Evolutionary conservation across 2,888 invertebrate genomes (phyloP), one percentile per base, ranked within the genome.

Genomic region (Leuctra nigra): DNA sequence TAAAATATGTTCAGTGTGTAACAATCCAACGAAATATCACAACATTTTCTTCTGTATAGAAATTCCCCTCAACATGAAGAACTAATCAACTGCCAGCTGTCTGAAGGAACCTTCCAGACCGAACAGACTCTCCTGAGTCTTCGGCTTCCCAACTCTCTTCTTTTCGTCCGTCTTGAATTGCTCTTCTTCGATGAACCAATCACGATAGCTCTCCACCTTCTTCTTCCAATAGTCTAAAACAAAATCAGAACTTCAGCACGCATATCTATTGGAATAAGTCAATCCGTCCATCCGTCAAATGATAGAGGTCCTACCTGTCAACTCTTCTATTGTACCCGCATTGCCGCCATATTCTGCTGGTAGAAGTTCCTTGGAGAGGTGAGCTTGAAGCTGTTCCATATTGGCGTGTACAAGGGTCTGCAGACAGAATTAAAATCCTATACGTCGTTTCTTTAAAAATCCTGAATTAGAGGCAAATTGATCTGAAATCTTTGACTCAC

Each of bases 361-460:
- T 7, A 22, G 20, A 23, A 52, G n/a, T 25, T 11, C 20, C 53
- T 53, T 39, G 0, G 83, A 79, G 22, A 85, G 72, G 48, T 73
- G 65, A 63, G 80, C 72, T 63, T 79, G 78, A 53, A 86, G 70
- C 24, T 76, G 76, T 1, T 80, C 77, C 56, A 75, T 71, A 63
- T 77, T 70, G 33, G 13, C 14, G 29, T 25, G 48, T 4, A 22
- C 20, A 23, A 23, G 14, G 18, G 6, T 1, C 18, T 24, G 47
- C 1, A 11, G 44, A 23, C 36, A n/a, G n/a, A n/a, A n/a, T n/a
- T n/a, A n/a, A n/a, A n/a, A n/a, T n/a, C n/a, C n/a, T n/a, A n/a
- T n/a, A n/a, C n/a, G n/a, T n/a, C n/a, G n/a, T n/a, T n/a, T n/a
- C n/a, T n/a, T n/a, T n/a, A n/a, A n/a, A n/a, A n/a, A n/a, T n/a